Percentiles rank a stretch among this genome's conserved stretches.
Evolutionary conservation across 30 jellyfish, hydroid and myxozoan species (phyloP).

Genomic region (Sanderia malayensis): DNA sequence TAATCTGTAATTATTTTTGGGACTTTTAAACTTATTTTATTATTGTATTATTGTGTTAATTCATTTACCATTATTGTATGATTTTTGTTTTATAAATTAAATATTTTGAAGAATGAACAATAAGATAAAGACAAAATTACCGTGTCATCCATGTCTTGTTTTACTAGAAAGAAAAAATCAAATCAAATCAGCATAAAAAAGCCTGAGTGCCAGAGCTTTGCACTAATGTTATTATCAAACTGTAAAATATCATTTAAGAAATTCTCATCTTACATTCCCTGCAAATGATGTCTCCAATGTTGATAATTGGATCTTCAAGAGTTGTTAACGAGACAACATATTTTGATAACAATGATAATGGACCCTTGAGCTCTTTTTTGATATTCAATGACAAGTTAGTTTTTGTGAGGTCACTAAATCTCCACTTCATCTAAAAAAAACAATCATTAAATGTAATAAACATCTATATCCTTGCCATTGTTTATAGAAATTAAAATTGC

Average conservation of each 20-base stretch:
- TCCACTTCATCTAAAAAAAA: constrained; percentile 50
- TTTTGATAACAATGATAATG: constrained; percentile 11
- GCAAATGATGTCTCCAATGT: constrained; percentile 27
- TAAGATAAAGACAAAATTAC: not conserved
- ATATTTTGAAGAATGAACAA: too few species aligned
- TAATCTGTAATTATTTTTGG: too few species aligned
- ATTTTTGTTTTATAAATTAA: too few species aligned
- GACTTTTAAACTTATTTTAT: too few species aligned
- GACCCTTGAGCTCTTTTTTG: constrained; percentile 8
- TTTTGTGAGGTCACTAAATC: constrained; percentile 33
- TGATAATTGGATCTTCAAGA: constrained; percentile 16
- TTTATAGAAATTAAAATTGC: not conserved
- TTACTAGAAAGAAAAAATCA: not conserved
- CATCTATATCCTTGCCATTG: too few species aligned
- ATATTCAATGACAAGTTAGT: constrained; percentile 13
- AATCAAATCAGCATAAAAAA: not conserved
- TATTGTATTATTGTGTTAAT: too few species aligned
- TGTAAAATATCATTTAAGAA: not conserved
- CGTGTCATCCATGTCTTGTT: not conserved
- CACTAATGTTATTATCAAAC: not conserved
- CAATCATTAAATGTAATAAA: not conserved
- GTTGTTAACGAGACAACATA: constrained; percentile 40
- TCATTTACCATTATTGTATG: too few species aligned
- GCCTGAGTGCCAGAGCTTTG: not conserved
- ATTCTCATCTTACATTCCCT: constrained; percentile 30